These are phyloP conservation scores for Plecotus auritus DNA, from an alignment of 2,113 vertebrate genomes.

Conservation along the genomic window DNA sequence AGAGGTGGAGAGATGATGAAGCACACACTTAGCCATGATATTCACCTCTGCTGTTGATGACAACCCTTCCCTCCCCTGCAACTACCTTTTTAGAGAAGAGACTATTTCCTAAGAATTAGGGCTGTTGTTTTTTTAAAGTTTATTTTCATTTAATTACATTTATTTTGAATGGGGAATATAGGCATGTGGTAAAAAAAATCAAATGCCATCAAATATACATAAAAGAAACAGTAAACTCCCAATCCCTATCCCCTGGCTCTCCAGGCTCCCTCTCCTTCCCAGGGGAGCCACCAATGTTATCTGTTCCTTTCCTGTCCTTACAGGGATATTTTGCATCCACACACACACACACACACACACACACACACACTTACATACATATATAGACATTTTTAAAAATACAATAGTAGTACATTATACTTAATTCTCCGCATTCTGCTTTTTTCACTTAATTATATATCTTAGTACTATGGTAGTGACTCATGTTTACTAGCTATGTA, in stretches of 20 bases:
- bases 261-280: background rate
- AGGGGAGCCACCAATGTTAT: background rate
- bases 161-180: constrained; percentile 2
- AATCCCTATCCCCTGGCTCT: background rate
- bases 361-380: background rate
- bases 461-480: background rate
- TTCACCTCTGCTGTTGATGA: background rate
- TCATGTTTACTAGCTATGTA: background rate
- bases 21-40: background rate
- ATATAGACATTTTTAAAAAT: background rate
- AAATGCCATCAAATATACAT: background rate
- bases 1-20: background rate
- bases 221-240: background rate
- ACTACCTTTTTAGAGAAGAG: background rate
- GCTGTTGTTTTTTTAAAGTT: background rate
- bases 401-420: background rate
- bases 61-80: background rate
- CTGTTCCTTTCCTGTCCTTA: background rate
- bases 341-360: background rate
- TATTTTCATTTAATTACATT: background rate
- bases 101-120: background rate
- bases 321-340: background rate
- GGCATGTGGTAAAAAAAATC: background rate
- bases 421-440: background rate
- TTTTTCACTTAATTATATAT: background rate